phyloP scores from a whole-genome alignment of 1,140 invertebrate genomes.

The Planococcus citri region DNA sequence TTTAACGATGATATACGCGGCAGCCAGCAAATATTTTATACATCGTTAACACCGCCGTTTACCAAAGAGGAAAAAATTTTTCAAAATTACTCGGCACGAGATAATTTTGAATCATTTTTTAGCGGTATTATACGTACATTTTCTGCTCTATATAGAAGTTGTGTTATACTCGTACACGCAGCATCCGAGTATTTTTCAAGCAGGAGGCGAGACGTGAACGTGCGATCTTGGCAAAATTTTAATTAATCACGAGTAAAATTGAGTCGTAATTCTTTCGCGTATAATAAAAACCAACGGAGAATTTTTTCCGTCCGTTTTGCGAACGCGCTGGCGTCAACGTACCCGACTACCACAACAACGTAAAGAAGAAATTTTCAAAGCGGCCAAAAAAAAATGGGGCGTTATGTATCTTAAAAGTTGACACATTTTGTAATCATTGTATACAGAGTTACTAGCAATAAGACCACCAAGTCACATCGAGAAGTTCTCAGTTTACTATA shows the following conservation, averaged over 20 bases:
- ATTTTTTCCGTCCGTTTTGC: not conserved
- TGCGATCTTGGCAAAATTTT: not conserved
- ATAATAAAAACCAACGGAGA: not conserved
- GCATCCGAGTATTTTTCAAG: too few species aligned
- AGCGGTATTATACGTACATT: not conserved
- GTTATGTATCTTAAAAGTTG: not conserved
- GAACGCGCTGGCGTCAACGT: not conserved
- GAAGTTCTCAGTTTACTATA: too few species aligned
- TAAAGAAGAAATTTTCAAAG: not conserved
- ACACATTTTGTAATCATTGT: too few species aligned
- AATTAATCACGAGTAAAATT: not conserved
- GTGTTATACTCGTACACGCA: too few species aligned
- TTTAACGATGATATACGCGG: constrained; percentile 2
- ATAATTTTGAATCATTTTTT: not conserved
- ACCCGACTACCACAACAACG: not conserved
- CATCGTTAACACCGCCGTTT: not conserved
- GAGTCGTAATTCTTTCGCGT: not conserved
- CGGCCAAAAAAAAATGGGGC: not conserved
- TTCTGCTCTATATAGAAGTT: too few species aligned
- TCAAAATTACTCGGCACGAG: not conserved
- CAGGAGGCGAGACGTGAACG: not conserved
- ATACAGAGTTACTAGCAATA: too few species aligned
- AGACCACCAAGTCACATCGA: too few species aligned
- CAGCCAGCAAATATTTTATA: not conserved
- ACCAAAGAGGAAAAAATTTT: not conserved